Percentiles rank a stretch among this genome's conserved stretches.
Evolutionary conservation across 30 jellyfish, hydroid and myxozoan genomes (phyloP).

Genomic region (Catostylus mosaicus): DNA sequence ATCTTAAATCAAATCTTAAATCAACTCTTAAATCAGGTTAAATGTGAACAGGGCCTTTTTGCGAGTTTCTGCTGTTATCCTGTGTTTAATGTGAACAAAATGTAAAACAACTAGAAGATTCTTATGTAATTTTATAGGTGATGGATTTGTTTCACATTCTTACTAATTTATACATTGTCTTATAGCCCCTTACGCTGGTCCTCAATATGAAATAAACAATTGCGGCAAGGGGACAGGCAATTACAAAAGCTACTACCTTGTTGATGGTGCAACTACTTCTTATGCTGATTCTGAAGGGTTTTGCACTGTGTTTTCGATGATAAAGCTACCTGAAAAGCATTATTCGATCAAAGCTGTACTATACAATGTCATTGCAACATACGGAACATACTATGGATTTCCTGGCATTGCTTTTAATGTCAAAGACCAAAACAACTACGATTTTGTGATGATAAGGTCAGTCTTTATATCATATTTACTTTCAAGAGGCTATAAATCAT

Average conservation of each 20-base stretch:
- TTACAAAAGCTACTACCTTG: conserved; percentile 20
- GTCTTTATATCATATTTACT: too few species aligned
- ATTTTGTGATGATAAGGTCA: conserved; percentile 73
- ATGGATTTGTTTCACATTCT: too few species aligned
- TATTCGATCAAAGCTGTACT: conserved; percentile 53
- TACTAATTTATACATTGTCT: not conserved
- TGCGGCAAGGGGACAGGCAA: conserved; percentile 60
- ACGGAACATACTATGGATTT: conserved; percentile 72
- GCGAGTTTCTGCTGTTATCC: too few species aligned
- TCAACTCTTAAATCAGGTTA: too few species aligned
- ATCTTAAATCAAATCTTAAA: too few species aligned
- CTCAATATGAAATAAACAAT: conserved; percentile 25
- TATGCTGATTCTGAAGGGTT: conserved; percentile 16
- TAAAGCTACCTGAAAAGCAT: conserved; percentile 17
- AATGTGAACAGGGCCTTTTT: too few species aligned
- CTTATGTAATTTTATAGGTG: too few species aligned
- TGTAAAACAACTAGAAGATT: too few species aligned
- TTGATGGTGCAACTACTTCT: conserved; percentile 46
- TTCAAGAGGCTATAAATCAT: too few species aligned
- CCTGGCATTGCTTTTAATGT: conserved; percentile 79
- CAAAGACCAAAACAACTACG: conserved; percentile 54
- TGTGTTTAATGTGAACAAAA: too few species aligned
- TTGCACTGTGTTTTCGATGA: conserved; percentile 41
- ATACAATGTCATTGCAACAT: conserved; percentile 39
- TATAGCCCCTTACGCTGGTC: conserved; percentile 10